Conservation (phyloP, 2,888 invertebrate species). For the Chymomyza procnemis region DNA sequence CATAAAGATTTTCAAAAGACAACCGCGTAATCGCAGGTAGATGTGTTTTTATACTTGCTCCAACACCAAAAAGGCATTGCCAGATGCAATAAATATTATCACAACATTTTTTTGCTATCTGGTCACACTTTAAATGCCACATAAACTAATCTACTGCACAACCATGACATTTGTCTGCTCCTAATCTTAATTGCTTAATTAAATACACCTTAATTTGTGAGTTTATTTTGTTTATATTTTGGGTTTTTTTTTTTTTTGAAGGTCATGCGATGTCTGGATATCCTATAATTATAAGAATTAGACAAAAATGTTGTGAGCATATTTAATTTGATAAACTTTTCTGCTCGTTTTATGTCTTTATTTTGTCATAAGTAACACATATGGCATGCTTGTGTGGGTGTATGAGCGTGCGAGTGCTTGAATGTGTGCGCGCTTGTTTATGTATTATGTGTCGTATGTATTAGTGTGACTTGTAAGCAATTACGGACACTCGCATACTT, state of each 20-base stretch:
- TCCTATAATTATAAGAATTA: background rate
- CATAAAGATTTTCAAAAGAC: too few species aligned
- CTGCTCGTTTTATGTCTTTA: constrained; percentile 41
- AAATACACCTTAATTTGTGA: background rate
- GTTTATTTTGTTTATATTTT: background rate
- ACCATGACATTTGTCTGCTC: too few species aligned
- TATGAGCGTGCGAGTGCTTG: background rate
- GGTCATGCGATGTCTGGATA: constrained; percentile 10
- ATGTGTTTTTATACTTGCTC: too few species aligned
- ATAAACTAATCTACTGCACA: too few species aligned
- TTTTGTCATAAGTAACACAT: constrained; percentile 29
- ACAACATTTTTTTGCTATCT: too few species aligned
- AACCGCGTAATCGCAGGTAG: too few species aligned
- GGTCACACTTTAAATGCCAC: too few species aligned
- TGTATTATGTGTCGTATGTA: background rate
- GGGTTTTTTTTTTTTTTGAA: constrained; percentile 35
- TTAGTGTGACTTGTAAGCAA: constrained; percentile 57
- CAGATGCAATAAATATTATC: too few species aligned
- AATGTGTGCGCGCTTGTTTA: too few species aligned
- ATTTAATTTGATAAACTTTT: constrained; percentile 69
- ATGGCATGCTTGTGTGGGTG: background rate
- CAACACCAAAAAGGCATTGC: too few species aligned
- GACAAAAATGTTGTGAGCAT: constrained; percentile 18
- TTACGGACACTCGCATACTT: constrained; percentile 64
- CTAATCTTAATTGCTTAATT: background rate